These are phyloP conservation scores for Maccullochella peelii DNA, from an alignment of 2,113 vertebrate genomes.

Conservation along the genomic window DNA sequence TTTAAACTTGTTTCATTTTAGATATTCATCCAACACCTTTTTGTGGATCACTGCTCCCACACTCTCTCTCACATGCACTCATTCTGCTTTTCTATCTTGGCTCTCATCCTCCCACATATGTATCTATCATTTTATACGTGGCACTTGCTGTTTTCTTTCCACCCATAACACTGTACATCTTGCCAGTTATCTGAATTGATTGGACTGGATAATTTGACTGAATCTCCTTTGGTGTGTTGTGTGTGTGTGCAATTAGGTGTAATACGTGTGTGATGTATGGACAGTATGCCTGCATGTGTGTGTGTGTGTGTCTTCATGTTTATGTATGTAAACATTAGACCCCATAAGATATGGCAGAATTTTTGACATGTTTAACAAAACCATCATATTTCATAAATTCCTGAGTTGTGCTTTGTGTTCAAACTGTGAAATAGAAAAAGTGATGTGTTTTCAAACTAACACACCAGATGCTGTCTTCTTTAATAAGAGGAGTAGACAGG, in stretches of 20 bases:
- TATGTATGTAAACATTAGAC: neutral
- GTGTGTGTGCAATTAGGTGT: neutral
- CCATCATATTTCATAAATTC: neutral
- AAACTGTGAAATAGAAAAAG: neutral
- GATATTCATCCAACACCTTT: slow-evolving; percentile 36
- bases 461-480: neutral
- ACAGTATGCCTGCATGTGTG: neutral
- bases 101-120: slow-evolving; percentile 30
- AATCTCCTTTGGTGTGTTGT: neutral
- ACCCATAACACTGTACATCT: slow-evolving; percentile 5
- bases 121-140: neutral
- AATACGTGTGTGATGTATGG: neutral
- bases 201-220: neutral
- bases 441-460: neutral
- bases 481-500: slow-evolving; percentile 3
- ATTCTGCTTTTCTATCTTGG: neutral
- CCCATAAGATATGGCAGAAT: neutral
- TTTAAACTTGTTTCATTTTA: slow-evolving; percentile 34
- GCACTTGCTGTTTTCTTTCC: neutral
- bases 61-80: slow-evolving; percentile 1
- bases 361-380: neutral
- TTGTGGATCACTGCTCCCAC: slow-evolving; percentile 4
- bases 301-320: neutral
- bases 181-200: slow-evolving; percentile 7
- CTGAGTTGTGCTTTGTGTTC: neutral